A percentile compares a stretch with the other conserved stretches of the same genome.
Conservation (phyloP, 1,140 invertebrate genomes). For the Augochlora pura region DNA sequence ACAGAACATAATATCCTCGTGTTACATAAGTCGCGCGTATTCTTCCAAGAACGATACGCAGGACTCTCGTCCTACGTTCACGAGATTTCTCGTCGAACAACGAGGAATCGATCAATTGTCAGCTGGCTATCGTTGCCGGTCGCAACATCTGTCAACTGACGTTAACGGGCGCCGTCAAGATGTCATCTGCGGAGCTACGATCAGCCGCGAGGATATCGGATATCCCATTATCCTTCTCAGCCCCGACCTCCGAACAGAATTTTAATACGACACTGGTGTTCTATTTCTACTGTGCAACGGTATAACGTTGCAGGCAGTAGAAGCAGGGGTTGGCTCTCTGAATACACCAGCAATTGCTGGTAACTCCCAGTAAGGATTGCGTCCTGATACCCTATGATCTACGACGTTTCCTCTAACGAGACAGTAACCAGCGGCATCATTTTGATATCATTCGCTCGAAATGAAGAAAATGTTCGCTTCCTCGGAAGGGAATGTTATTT, state of each 20-base stretch:
- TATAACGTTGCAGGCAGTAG: not conserved
- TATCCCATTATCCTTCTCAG: not conserved
- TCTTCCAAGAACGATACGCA: too few relatives aligned
- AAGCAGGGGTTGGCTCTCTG: not conserved
- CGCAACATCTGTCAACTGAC: not conserved
- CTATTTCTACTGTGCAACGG: not conserved
- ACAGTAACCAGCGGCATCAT: too few relatives aligned
- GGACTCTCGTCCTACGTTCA: not conserved
- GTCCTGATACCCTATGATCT: too few relatives aligned
- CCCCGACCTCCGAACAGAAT: not conserved
- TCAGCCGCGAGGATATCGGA: not conserved
- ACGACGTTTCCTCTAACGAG: too few relatives aligned
- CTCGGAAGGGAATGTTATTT: too few relatives aligned
- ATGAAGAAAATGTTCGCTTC: too few relatives aligned
- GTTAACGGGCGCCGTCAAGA: not conserved
- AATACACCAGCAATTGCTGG: too few relatives aligned
- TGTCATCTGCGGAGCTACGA: not conserved
- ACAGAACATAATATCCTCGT: conserved; percentile 25
- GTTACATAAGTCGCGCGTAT: not conserved
- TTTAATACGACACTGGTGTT: not conserved
- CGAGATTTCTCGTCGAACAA: not conserved
- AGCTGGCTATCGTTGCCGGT: conserved; percentile 9
- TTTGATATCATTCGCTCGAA: too few relatives aligned
- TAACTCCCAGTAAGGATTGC: not conserved
- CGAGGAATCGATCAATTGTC: not conserved